Evolutionary conservation across 2,113 vertebrate genomes (phyloP), one percentile per base, ranked within the genome.

Genomic region (Polypterus bichir): DNA sequence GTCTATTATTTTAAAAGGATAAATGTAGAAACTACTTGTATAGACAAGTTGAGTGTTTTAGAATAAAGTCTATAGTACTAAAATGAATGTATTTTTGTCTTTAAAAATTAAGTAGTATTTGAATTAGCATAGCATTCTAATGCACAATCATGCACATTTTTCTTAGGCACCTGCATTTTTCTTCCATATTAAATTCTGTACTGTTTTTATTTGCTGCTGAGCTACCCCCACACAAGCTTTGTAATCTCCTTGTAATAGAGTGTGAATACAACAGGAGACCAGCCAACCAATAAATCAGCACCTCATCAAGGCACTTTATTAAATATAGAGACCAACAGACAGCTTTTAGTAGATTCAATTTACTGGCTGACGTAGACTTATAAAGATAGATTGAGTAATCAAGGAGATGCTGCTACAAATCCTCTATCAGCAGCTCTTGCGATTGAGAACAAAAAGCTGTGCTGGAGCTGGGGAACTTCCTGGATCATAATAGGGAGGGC

Each of bases 311-410:
- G 74, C 75, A 80, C 81, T 86, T 84, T 83, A 86, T 86, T 85
- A 85, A 85, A 85, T 85, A 86, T 86, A 86, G 81, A 86, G 81
- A 86, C 81, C 81, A 82, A 85, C 81, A 86, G 82, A 84, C 84
- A 86, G 81, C 79, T 82, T 78, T 81, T 81, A 81, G 82, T 88
- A 84, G 85, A 86, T 86, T 86, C 84, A 88, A 86, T 86, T 86
- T 83, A 82, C 77, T 69, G 71, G 79, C 79, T 86, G 85, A 84
- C 75, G 78, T 79, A 78, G 80, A 79, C 76, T 79, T 80, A 86
- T 86, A 81, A 85, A 85, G 84, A 86, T 82, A 83, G 81, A 86
- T 86, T 76, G 79, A 82, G 78, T 82, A 85, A 84, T 86, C 81
- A 78, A 76, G 79, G 79, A 74, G 77, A 79, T 73, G 81, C 77